Percentiles rank a stretch among this genome's conserved stretches.
Evolutionary conservation across 2,113 vertebrate genomes (phyloP).

Genomic region (Atrichornis clamosus): DNA sequence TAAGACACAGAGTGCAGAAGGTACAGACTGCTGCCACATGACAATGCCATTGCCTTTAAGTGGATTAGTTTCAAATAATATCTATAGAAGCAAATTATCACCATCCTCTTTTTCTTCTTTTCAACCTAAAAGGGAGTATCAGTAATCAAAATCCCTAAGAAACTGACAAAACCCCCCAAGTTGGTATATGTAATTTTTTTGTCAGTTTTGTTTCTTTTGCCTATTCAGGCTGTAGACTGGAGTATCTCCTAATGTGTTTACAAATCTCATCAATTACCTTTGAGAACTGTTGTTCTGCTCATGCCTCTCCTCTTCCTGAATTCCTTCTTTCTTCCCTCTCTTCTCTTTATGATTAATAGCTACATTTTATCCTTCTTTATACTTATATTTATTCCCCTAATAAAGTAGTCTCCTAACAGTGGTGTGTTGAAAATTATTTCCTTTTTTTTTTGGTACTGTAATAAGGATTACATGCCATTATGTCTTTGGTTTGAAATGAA

Average conservation of each 20-base stretch:
- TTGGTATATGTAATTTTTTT: background rate
- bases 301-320: background rate
- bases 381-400: background rate
- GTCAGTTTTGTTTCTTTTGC: background rate
- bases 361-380: background rate
- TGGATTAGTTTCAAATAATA: background rate
- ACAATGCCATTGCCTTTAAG: background rate
- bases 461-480: background rate
- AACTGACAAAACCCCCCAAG: background rate
- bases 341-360: background rate
- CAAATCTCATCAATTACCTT: background rate
- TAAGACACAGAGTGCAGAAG: background rate
- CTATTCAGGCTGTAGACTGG: background rate
- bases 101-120: background rate
- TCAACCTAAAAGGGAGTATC: background rate
- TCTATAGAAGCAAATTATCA: background rate
- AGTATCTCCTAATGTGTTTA: background rate
- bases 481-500: slow-evolving; percentile 18
- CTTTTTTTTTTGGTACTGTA: background rate
- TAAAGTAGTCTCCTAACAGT: background rate
- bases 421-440: background rate
- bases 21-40: background rate
- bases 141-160: background rate
- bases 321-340: background rate
- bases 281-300: background rate